Evolutionary conservation across 2,888 invertebrate species (phyloP).

Genomic region (Blastobasis lacticolella): DNA sequence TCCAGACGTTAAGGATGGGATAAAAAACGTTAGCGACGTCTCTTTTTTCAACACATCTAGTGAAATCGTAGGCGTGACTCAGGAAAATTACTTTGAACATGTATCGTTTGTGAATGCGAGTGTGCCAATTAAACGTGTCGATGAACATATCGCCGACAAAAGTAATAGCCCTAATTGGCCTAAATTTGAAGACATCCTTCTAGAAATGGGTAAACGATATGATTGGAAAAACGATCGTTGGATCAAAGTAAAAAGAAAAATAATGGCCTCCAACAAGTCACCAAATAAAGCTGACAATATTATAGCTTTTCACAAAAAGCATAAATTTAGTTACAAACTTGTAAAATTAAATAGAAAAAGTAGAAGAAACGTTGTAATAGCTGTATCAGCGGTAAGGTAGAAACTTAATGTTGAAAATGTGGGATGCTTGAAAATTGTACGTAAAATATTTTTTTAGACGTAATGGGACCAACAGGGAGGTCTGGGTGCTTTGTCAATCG

Average conservation of each 20-base stretch:
- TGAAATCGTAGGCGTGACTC: neutral
- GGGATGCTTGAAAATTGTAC: neutral
- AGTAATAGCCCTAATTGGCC: constrained; percentile 63
- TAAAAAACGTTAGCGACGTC: neutral
- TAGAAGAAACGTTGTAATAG: constrained; percentile 60
- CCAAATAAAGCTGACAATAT: constrained; percentile 24
- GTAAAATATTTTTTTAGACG: constrained; percentile 32
- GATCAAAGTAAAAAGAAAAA: constrained; percentile 58
- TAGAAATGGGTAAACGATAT: constrained; percentile 54
- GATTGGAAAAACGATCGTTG: constrained; percentile 68
- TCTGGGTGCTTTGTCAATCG: too few species aligned
- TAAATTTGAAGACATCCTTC: constrained; percentile 57
- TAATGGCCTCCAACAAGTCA: constrained; percentile 19
- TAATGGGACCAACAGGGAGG: constrained; percentile 56
- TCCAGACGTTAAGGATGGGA: constrained; percentile 1
- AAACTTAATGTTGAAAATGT: constrained; percentile 1
- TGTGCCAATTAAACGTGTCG: neutral
- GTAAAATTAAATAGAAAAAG: constrained; percentile 59
- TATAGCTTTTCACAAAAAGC: constrained; percentile 43
- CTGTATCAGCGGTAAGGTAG: constrained; percentile 66
- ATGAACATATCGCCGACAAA: neutral
- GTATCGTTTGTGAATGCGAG: neutral
- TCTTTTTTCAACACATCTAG: too few species aligned
- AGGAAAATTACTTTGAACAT: neutral
- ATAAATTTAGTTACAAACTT: constrained; percentile 60